Evolutionary conservation across 2,797 vertebrate species (phyloP).

Genomic region (Epinephelus awoara): DNA sequence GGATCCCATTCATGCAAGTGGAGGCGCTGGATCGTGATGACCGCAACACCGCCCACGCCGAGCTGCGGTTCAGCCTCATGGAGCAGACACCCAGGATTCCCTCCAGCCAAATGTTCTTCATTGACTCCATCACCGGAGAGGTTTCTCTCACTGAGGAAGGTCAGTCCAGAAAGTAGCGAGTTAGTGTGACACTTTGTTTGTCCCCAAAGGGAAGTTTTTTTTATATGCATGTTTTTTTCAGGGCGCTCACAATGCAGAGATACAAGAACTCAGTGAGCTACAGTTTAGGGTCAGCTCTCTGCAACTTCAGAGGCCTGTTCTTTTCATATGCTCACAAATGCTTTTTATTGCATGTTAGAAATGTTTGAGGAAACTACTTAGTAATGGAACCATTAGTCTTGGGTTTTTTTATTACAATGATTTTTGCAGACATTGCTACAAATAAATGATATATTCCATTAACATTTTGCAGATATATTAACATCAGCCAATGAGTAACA

Average conservation of each 20-base stretch:
- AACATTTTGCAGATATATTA: not conserved
- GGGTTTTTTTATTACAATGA: not conserved
- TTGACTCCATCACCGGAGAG: conserved; percentile 82
- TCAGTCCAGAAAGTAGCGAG: conserved; percentile 62
- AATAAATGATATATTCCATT: not conserved
- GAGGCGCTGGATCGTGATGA: conserved; percentile 84
- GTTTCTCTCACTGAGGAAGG: conserved; percentile 88
- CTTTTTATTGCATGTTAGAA: not conserved
- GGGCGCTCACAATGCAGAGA: not conserved
- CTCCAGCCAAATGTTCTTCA: conserved; percentile 85
- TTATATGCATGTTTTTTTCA: not conserved
- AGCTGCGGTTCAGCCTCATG: conserved; percentile 88
- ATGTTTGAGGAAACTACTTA: not conserved
- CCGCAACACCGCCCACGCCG: conserved; percentile 85
- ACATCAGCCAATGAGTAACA: not conserved
- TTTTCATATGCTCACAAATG: not conserved
- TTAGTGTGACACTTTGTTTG: not conserved
- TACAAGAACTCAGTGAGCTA: too few species aligned
- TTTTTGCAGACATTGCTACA: not conserved
- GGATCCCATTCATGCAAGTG: conserved; percentile 88
- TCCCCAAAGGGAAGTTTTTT: not conserved
- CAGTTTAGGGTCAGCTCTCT: not conserved
- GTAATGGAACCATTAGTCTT: not conserved
- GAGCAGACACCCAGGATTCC: conserved; percentile 86
- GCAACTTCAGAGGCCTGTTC: not conserved